Base-by-base conservation (phyloP, 2,797 vertebrate genomes). In the Poeciliopsis presidionis region DNA sequence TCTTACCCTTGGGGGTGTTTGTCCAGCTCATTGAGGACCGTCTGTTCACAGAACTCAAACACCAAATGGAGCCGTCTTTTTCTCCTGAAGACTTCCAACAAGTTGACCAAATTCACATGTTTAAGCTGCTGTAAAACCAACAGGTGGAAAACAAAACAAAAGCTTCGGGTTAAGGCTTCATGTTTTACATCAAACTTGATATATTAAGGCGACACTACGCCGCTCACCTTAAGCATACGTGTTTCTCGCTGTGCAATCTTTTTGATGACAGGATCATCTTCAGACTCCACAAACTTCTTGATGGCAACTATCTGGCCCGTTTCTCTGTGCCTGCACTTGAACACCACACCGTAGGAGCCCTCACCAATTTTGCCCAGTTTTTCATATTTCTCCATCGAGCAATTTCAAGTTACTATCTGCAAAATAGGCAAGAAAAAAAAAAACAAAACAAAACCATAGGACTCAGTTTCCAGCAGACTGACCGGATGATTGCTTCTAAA, bases 1-100 rank as follows among this genome's bases (percentile, higher is more conserved):
- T 93, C 96, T 81, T 86, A 97, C 97, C 97, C 97, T 72, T 95
- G 88, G 2, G 97, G 96, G 82, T 96, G 96, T 84, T 93, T 96
- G 92, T 97, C 96, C 93, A 98, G 94, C 85, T 97, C 97, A 2
- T 97, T 96, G 65, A 98, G 94, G 79, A 98, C 96, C 0, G 97
- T 97, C 89, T 97, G 97, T 63, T 98, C 97, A 78, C 97, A 97
- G 92, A 97, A 98, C 92, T 97, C 97, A 82, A 98, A 97, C 72
- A 98, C 97, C 74, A 98, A 89, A 82, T 98, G 97, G 59, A 97
- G 96, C 51, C 96, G 94, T 67, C 96, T 86, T 84, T 97, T 98
- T 92, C 96, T 96, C 89, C 96, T 93, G 92, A 97, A 97, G 49
- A 97, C 97, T 88, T 97, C 96, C 73, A 97, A 93, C 79, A 97